A percentile compares a stretch with the other conserved stretches of the same genome.
Evolutionary conservation across 2,113 vertebrate species (phyloP).

Genomic region (Lophura nycthemera): DNA sequence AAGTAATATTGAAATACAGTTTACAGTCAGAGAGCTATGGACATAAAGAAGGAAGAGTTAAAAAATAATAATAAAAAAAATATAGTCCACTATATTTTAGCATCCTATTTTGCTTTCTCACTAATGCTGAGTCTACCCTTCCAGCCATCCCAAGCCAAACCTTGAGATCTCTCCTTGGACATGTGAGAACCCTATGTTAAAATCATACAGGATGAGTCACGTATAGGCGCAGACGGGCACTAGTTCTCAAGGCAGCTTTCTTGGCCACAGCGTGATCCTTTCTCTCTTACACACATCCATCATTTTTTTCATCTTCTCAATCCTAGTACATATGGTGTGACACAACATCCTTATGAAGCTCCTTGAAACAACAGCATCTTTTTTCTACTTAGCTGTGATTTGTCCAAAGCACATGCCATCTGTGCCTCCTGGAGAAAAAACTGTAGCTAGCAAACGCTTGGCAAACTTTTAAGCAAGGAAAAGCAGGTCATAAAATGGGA

Average conservation of each 20-base stretch:
- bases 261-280: not conserved
- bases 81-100: not conserved
- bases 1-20: not conserved
- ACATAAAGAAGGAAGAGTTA: not conserved
- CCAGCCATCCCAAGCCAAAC: not conserved
- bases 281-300: constrained; percentile 2
- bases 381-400: constrained; percentile 55
- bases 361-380: constrained; percentile 61
- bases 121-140: not conserved
- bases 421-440: constrained; percentile 29
- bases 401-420: constrained; percentile 66
- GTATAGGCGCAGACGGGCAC: not conserved
- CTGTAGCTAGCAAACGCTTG: not conserved
- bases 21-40: not conserved
- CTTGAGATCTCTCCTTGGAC: not conserved
- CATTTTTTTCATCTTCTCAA: not conserved
- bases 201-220: constrained; percentile 7
- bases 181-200: not conserved
- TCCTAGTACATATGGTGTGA: constrained; percentile 64
- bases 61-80: not conserved
- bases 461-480: constrained; percentile 38
- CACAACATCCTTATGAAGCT: constrained; percentile 63
- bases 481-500: constrained; percentile 54
- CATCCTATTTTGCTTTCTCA: not conserved
- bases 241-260: constrained; percentile 35